Evolutionary conservation across 2,113 vertebrate species (phyloP), one percentile per base, ranked within the genome.

Genomic region (Hepsetus odoe): DNA sequence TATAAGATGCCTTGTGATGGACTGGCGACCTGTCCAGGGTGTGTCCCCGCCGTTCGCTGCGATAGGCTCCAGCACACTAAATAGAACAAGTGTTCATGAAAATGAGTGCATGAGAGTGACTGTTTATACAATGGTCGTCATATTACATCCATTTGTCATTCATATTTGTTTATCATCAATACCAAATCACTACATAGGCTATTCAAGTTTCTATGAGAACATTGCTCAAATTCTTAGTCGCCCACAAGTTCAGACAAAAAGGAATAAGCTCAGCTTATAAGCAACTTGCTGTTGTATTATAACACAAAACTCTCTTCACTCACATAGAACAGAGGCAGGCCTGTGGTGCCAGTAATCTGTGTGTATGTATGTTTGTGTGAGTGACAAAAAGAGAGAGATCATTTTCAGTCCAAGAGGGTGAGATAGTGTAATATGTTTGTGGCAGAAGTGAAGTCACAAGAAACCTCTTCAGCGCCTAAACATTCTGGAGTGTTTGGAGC

Each of bases 261-360:
- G 56, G 64, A n/a, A 20, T 20, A 55, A 20, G 24, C 24, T 51
- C 8, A 30, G 70, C 56, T 35, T 10, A n/a, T n/a, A 71, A 68
- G 73, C 65, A 75, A 68, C 62, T 58, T 71, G 73, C 42, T 64
- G 65, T 55, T 66, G 40, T 35, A 62, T 14, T 24, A 28, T 61
- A 84, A 42, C 77, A 81, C 79, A 81, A 69, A 16, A 53, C n/a
- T 3, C 71, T 72, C 73, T 71, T 80, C 42, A 65, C 79, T 59
- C 24, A 53, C n/a, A 66, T 16, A 46, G 26, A 83, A 79, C 84
- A 78, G 72, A 83, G 70, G 66, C 58, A 58, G 69, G 62, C 44
- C 74, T 85, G 84, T 85, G 61, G 33, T 18, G 30, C 33, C 62
- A 58, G 40, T 64, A 16, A 35, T 69, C 46, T 49, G 18, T 69